Evolutionary conservation across 2,113 vertebrate species (phyloP).

Genomic region (Emydura subglobosa): DNA sequence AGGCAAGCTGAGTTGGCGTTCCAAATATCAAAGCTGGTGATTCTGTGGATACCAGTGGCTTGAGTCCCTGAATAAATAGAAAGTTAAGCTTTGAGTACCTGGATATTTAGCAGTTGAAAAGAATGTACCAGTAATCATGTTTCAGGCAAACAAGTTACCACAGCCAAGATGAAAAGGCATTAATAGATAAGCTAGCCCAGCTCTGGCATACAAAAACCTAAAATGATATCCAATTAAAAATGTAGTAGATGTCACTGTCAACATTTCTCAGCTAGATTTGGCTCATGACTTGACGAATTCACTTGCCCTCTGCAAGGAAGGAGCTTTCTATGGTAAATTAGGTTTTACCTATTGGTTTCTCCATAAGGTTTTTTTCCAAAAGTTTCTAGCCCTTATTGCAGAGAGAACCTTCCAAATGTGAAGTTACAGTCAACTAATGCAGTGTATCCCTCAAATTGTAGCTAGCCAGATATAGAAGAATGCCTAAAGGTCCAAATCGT

Average conservation of each 20-base stretch:
- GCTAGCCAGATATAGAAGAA: background rate
- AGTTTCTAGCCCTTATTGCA: background rate
- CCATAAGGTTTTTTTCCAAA: background rate
- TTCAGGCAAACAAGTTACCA: background rate
- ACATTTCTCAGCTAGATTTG: background rate
- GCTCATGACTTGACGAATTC: background rate
- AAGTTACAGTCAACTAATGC: background rate
- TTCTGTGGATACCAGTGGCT: slow-evolving; percentile 80
- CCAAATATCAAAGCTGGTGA: slow-evolving; percentile 85
- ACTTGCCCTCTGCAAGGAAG: background rate
- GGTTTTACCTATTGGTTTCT: background rate
- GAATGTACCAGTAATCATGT: background rate
- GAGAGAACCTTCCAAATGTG: background rate
- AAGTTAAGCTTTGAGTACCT: slow-evolving; percentile 52
- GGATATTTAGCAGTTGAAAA: slow-evolving; percentile 35
- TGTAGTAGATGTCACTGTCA: background rate
- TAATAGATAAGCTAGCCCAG: background rate
- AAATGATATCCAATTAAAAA: background rate
- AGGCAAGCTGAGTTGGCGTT: slow-evolving; percentile 85
- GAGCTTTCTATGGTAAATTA: background rate
- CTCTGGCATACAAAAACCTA: background rate
- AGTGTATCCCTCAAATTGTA: background rate
- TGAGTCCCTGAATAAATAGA: slow-evolving; percentile 86
- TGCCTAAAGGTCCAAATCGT: background rate
- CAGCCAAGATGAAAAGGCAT: background rate